phyloP scores from a whole-genome alignment of 2,888 invertebrate species.

The Drosophila basisetae region DNA sequence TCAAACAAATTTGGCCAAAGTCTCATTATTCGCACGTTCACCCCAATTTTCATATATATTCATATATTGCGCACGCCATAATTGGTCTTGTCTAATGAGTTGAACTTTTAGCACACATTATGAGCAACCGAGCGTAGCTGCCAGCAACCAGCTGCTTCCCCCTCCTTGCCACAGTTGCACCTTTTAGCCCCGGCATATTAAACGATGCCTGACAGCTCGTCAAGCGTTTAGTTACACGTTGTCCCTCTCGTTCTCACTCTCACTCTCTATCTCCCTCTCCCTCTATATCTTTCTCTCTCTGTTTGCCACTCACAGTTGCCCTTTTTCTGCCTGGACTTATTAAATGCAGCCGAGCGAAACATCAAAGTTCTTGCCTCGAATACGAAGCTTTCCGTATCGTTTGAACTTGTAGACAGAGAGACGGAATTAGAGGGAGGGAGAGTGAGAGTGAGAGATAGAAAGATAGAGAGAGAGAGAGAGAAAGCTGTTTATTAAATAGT shows the following conservation, averaged over 20 bases:
- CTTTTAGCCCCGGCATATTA: constrained; percentile 16
- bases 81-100: constrained; percentile 17
- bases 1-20: background rate
- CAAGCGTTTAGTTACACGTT: constrained; percentile 2
- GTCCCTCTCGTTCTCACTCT: background rate
- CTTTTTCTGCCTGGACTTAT: constrained; percentile 45
- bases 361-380: constrained; percentile 58
- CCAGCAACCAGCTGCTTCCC: background rate
- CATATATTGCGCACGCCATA: background rate
- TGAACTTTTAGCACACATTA: constrained; percentile 21
- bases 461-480: background rate
- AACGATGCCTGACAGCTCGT: constrained; percentile 21
- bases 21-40: background rate
- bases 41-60: background rate
- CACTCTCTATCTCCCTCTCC: no score
- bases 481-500: constrained; percentile 78
- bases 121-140: constrained; percentile 2
- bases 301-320: background rate
- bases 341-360: constrained; percentile 72
- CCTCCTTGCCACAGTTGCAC: background rate
- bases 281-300: background rate
- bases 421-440: background rate
- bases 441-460: background rate
- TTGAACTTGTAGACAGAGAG: background rate
- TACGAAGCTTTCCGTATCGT: constrained; percentile 32